Evolutionary conservation across 2,797 vertebrate genomes (phyloP).

Genomic region (Hyperoplus lanceolatus): DNA sequence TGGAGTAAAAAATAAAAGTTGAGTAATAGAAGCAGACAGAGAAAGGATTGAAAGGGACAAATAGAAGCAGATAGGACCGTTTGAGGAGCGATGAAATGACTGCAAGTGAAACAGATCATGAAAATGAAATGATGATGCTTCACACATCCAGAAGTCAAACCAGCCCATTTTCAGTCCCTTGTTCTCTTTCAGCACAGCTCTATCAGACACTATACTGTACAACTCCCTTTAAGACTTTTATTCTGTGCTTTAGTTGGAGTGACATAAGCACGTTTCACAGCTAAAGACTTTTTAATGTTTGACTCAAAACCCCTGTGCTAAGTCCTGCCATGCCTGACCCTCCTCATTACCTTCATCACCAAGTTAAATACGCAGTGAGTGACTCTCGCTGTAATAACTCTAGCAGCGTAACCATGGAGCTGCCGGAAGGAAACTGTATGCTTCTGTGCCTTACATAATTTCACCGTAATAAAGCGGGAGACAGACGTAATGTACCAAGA

Average conservation of each 20-base stretch:
- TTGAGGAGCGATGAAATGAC: neutral
- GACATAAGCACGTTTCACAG: constrained; percentile 55
- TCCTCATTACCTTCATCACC: constrained; percentile 50
- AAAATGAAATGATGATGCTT: neutral
- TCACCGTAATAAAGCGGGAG: neutral
- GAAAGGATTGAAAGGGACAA: neutral
- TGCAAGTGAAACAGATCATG: constrained; percentile 5
- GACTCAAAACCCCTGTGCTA: constrained; percentile 56
- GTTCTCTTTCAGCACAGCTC: constrained; percentile 23
- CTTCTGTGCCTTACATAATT: neutral
- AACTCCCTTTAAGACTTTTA: constrained; percentile 18
- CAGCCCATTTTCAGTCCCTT: constrained; percentile 1
- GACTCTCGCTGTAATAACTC: constrained; percentile 41
- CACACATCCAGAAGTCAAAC: constrained; percentile 1
- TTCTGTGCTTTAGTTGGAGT: constrained; percentile 37
- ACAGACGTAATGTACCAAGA: neutral
- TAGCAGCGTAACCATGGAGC: constrained; percentile 17
- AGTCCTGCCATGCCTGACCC: constrained; percentile 52
- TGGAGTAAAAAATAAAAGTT: neutral
- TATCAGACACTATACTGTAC: constrained; percentile 23
- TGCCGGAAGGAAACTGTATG: constrained; percentile 4
- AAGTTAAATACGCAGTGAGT: constrained; percentile 50
- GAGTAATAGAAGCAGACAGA: neutral
- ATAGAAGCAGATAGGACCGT: neutral
- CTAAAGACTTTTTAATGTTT: constrained; percentile 52